Base-by-base conservation (phyloP, 2,113 vertebrate genomes). In the Mungos mungo region DNA sequence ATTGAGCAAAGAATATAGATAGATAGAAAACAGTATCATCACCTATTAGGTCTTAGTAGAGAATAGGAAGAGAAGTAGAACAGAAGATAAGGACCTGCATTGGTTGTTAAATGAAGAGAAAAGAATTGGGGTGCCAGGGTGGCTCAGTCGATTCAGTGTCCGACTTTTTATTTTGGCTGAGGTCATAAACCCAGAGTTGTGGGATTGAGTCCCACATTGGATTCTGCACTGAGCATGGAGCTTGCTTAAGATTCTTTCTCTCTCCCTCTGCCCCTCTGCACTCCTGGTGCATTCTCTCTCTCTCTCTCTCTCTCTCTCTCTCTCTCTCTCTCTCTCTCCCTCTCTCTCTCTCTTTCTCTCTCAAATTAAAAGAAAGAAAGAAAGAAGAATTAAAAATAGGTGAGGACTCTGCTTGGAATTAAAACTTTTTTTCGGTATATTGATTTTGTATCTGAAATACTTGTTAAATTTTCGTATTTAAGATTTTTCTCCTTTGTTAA, bases 401-500 rank as follows among this genome's bases (percentile, higher is more conserved):
- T 77, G 54, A 77, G 31, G 41, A 2, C 29, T 88, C 76, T 45
- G 35, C 45, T 95, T 92, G 23, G 54, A 95, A 82, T 91, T 71
- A 38, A 91, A 87, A 52, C 10, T 6, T 16, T 66, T 90, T 76
- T 85, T 63, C 31, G 21, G 7, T 71, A 63, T 71, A 18, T 60
- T 92, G 38, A 47, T 52, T 86, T 21, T 96, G 35, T 47, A 77
- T 86, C 60, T 68, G 50, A 85, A 45, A 86, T 38, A 21, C 5
- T 63, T 85, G 52, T 81, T 81, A 87, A 27, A 96, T 77, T 82
- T 93, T 87, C 13, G 47, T 85, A 33, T 90, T 72, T 87, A 68
- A 90, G 80, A 29, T 68, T 52, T 93, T 87, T 76, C 72, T 87
- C 2, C 85, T 93, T 93, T 60, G 4, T 89, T 79, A 80, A 29